phyloP scores from a whole-genome alignment of 2,888 invertebrate species.

The Drosophila macrospina region DNA sequence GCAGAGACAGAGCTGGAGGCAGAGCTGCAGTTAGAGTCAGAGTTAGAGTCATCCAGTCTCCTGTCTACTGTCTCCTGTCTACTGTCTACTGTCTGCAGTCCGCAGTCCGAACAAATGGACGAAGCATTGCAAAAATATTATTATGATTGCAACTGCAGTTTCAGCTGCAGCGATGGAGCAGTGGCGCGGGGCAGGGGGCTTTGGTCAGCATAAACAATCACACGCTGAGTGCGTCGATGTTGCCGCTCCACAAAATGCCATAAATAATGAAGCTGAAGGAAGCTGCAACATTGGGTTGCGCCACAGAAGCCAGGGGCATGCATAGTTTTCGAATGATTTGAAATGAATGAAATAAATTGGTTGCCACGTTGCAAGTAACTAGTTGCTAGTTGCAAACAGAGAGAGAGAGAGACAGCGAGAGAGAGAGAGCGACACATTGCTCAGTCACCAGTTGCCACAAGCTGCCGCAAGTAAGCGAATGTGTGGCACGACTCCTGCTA shows the following conservation, averaged over 20 bases:
- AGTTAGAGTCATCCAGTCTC: constrained; percentile 36
- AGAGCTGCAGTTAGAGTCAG: constrained; percentile 8
- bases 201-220: constrained; percentile 67
- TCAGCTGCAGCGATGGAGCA: constrained; percentile 5
- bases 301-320: constrained; percentile 11
- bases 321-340: constrained; percentile 61
- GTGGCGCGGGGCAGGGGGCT: not conserved
- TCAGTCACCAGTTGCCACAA: constrained; percentile 26
- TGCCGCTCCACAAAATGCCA: constrained; percentile 58
- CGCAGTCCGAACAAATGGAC: constrained; percentile 36
- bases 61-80: constrained; percentile 13
- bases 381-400: constrained; percentile 2
- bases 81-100: constrained; percentile 31
- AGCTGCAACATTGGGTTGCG: constrained; percentile 32
- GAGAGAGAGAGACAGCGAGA: too few species aligned
- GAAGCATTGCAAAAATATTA: constrained; percentile 67
- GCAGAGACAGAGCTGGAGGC: not conserved
- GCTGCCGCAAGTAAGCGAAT: constrained; percentile 21
- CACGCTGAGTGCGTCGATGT: constrained; percentile 66
- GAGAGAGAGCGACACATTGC: too few species aligned
- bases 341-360: constrained; percentile 67
- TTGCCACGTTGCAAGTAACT: constrained; percentile 33
- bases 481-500: constrained; percentile 24
- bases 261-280: constrained; percentile 62
- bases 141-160: constrained; percentile 64